phyloP scores from a whole-genome alignment of 2,888 invertebrate genomes.

The Andrena praecox region DNA sequence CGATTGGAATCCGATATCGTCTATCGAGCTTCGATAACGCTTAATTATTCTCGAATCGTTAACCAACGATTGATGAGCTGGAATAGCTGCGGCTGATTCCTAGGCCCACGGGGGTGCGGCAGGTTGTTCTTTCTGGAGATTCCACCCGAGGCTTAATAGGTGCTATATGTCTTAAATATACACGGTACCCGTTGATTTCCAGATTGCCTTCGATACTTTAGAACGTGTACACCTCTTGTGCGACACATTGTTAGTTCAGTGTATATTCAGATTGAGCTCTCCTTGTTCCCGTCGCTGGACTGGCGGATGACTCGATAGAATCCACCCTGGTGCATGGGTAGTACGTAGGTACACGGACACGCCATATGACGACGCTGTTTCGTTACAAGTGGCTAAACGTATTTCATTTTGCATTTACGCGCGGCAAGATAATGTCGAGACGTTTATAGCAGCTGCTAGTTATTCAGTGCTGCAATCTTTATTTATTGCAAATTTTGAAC shows the following conservation, averaged over 20 bases:
- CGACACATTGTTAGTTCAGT: too few species aligned
- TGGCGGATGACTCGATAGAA: conserved; percentile 8
- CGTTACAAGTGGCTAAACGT: conserved; percentile 33
- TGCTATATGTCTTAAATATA: too few species aligned
- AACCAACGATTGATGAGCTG: background rate
- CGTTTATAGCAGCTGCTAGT: conserved; percentile 39
- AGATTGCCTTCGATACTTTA: background rate
- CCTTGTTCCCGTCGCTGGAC: background rate
- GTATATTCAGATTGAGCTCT: conserved; percentile 2
- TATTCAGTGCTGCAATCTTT: conserved; percentile 41
- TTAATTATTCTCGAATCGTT: conserved; percentile 1
- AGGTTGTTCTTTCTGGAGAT: too few species aligned
- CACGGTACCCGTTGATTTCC: too few species aligned
- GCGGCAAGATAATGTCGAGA: conserved; percentile 53
- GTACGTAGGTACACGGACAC: background rate
- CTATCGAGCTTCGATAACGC: background rate
- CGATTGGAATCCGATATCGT: background rate
- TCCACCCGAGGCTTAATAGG: too few species aligned
- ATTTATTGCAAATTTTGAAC: background rate
- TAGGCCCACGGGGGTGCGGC: background rate
- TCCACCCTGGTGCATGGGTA: conserved; percentile 4
- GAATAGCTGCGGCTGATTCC: background rate
- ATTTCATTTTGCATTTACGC: conserved; percentile 60
- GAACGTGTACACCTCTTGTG: background rate
- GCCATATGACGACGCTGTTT: background rate